phyloP scores from a whole-genome alignment of 2,797 vertebrate species.

The Todus mexicanus region DNA sequence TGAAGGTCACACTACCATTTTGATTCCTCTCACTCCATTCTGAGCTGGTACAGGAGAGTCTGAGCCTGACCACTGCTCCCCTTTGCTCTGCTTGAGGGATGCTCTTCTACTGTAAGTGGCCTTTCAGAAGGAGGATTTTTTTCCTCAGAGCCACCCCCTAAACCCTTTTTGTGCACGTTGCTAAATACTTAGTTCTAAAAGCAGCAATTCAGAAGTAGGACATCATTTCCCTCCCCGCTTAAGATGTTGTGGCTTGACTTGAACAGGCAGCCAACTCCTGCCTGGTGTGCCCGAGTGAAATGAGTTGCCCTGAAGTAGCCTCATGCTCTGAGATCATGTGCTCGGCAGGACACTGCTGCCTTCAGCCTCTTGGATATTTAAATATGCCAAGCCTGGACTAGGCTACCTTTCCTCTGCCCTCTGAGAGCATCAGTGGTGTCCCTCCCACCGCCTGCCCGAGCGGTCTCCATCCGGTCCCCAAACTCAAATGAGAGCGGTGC shows the following conservation, averaged over 20 bases:
- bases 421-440: background rate
- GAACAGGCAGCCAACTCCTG: background rate
- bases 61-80: background rate
- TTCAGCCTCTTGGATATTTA: background rate
- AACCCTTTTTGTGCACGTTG: background rate
- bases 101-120: background rate
- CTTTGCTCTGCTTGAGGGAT: background rate
- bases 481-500: conserved; percentile 47
- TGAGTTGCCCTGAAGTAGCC: background rate
- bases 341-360: background rate
- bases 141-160: background rate
- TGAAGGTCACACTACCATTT: conserved; percentile 55
- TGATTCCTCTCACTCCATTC: background rate
- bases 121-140: background rate
- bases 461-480: conserved; percentile 72
- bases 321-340: background rate
- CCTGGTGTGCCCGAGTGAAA: background rate
- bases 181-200: background rate
- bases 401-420: background rate
- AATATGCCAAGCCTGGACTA: background rate
- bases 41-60: background rate
- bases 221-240: background rate
- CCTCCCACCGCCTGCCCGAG: conserved; percentile 45
- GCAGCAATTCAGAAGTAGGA: background rate
- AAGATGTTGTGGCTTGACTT: background rate